Conservation (phyloP, 2,888 invertebrate species). For the Tribolium freemani region DNA sequence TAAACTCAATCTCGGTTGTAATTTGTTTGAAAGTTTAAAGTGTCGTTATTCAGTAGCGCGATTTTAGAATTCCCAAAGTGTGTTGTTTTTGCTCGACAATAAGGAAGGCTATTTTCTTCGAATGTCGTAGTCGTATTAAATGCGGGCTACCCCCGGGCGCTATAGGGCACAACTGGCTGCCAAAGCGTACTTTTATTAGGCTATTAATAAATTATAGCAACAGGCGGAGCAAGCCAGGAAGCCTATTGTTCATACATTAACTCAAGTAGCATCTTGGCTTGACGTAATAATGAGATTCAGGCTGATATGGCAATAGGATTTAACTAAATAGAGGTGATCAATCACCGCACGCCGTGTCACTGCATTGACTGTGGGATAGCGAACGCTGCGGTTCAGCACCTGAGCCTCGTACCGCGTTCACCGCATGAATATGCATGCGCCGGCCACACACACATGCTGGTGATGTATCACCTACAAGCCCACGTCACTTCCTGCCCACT, state of each 20-base stretch:
- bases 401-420: constrained; percentile 59
- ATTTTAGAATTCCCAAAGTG: constrained; percentile 57
- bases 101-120: constrained; percentile 60
- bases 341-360: constrained; percentile 66
- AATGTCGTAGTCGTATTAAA: constrained; percentile 61
- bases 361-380: constrained; percentile 64
- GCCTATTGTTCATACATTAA: constrained; percentile 68
- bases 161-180: constrained; percentile 64
- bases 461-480: constrained; percentile 65
- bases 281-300: constrained; percentile 70
- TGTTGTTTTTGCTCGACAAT: constrained; percentile 60
- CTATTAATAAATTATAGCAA: constrained; percentile 70
- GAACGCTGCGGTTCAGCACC: constrained; percentile 60
- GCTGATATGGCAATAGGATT: constrained; percentile 68
- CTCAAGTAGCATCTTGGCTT: constrained; percentile 69
- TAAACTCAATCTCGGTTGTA: constrained; percentile 58
- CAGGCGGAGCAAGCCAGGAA: constrained; percentile 65
- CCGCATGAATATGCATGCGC: constrained; percentile 66
- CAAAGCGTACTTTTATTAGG: constrained; percentile 68
- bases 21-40: constrained; percentile 60
- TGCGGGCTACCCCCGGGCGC: constrained; percentile 58
- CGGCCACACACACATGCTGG: constrained; percentile 59
- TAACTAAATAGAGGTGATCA: constrained; percentile 67
- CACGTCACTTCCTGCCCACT: constrained; percentile 65
- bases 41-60: constrained; percentile 60